Evolutionary conservation across 2,797 vertebrate genomes (phyloP).

Genomic region (Distichodus sexfasciatus): DNA sequence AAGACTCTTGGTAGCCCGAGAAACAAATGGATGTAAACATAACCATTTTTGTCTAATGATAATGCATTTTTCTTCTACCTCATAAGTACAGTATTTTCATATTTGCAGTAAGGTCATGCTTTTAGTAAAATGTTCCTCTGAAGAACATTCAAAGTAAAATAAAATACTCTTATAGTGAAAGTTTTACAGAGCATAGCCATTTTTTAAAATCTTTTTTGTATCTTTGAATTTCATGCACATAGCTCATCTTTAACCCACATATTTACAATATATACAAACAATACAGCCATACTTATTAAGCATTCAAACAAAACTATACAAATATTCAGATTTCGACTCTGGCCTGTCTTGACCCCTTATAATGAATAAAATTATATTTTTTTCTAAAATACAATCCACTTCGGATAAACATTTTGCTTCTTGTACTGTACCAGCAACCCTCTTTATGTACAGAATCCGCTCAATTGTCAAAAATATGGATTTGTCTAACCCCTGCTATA

Average conservation of each 20-base stretch:
- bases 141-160: slow-evolving; percentile 98
- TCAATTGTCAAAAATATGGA: slow-evolving; percentile 97
- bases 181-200: slow-evolving; percentile 99
- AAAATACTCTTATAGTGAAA: slow-evolving; percentile 99
- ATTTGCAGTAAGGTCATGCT: slow-evolving; percentile 98
- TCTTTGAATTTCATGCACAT: slow-evolving; percentile 99
- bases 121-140: slow-evolving; percentile 99
- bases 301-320: slow-evolving; percentile 99
- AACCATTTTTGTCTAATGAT: slow-evolving; percentile 88
- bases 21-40: slow-evolving; percentile 88
- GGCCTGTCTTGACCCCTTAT: slow-evolving; percentile 95
- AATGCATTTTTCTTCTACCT: slow-evolving; percentile 94
- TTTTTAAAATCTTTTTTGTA: slow-evolving; percentile 88
- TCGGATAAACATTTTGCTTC: slow-evolving; percentile 91
- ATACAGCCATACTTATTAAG: slow-evolving; percentile 97
- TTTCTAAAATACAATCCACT: slow-evolving; percentile 97
- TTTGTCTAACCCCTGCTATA: slow-evolving; percentile 92
- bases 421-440: slow-evolving; percentile 84
- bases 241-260: slow-evolving; percentile 92
- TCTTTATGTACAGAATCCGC: slow-evolving; percentile 98
- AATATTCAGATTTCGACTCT: slow-evolving; percentile 97
- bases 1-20: slow-evolving; percentile 95
- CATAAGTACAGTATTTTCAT: slow-evolving; percentile 94
- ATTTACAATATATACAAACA: slow-evolving; percentile 99
- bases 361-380: slow-evolving; percentile 99